Evolutionary conservation across 37 sponge, comb jelly and placozoan species (phyloP), one percentile per base, ranked within the genome.

Genomic region (Tethya wilhelma): DNA sequence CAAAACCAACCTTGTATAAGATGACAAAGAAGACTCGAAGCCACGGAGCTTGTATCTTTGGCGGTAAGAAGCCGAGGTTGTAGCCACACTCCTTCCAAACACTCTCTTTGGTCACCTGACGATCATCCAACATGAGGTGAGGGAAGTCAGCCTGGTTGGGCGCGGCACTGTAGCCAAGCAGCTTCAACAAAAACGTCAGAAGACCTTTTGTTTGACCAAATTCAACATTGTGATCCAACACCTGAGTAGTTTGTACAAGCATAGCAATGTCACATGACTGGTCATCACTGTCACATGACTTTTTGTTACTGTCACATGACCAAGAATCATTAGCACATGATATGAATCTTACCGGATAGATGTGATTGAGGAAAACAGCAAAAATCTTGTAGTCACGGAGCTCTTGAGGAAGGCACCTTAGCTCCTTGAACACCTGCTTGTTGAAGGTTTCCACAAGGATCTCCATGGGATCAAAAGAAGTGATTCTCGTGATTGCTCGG

Each of bases 1-100:
- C 23, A 12, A 31, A 53, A 46, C 63, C 17, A 37, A 90, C 90
- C 90, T 90, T 90, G 71, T 90, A 90, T 9, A 81, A 69, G 56
- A 90, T 84, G 40, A 90, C 76, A 69, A 85, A 90, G 70, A 84
- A 84, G 25, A 90, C 63, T n/a, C 82, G 29, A 34, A 90, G 56
- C 90, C 73, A 84, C 25, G 85, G 81, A 43, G 64, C 78, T 38
- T 71, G 57, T 34, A 77, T 55, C 57, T 70, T 29, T 22, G 89
- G 41, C 8, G 82, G 77, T 14, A 81, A 55, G 58, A 20, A 34
- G 17, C 63, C 70, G 22, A 80, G 75, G 2, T 44, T 64, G 49
- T 57, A 79, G 58, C 11, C 3, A 14, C 46, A 64, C 22, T 32
- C 40, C 29, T 25, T 64, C 44, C 31, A 23, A 4, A 0, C 20